A percentile compares a stretch with the other conserved stretches of the same genome.
Evolutionary conservation across 2,113 vertebrate species (phyloP).

Genomic region (Pungitius pungitius): DNA sequence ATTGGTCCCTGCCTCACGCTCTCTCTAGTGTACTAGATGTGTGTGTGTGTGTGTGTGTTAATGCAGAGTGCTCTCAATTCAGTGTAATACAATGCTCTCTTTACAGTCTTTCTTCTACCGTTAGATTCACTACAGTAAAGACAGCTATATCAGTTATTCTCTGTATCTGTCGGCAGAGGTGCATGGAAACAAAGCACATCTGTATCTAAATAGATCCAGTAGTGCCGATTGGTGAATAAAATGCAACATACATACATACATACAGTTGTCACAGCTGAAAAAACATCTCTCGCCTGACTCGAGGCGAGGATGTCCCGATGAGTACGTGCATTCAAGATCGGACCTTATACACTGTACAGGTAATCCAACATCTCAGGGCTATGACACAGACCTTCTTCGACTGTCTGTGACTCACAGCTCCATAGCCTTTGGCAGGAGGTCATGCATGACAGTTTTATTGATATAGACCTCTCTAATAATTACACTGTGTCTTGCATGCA

Average conservation of each 20-base stretch:
- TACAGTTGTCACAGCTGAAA: background rate
- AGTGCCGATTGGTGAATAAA: slow-evolving; percentile 44
- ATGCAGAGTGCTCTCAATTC: slow-evolving; percentile 43
- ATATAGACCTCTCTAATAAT: slow-evolving; percentile 81
- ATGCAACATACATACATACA: slow-evolving; percentile 15
- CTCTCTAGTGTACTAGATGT: slow-evolving; percentile 57
- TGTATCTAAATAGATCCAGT: slow-evolving; percentile 41
- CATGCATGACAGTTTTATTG: slow-evolving; percentile 80
- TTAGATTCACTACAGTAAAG: slow-evolving; percentile 60
- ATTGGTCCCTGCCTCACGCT: slow-evolving; percentile 77
- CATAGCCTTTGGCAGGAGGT: slow-evolving; percentile 66
- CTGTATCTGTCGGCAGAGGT: slow-evolving; percentile 48
- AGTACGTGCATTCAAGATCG: slow-evolving; percentile 33
- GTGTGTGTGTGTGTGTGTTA: slow-evolving; percentile 50
- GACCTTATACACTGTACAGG: slow-evolving; percentile 50
- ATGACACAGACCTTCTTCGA: slow-evolving; percentile 51
- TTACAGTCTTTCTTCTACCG: slow-evolving; percentile 60
- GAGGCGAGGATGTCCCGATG: slow-evolving; percentile 25
- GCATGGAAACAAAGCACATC: slow-evolving; percentile 33
- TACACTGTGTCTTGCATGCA: slow-evolving; percentile 75
- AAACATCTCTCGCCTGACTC: slow-evolving; percentile 25
- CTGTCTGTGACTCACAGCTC: slow-evolving; percentile 50
- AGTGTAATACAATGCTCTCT: slow-evolving; percentile 68
- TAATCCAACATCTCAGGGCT: slow-evolving; percentile 64
- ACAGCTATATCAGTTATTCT: slow-evolving; percentile 62